Evolutionary conservation across 2,888 invertebrate species (phyloP), one percentile per base, ranked within the genome.

Genomic region (Therioaphis trifolii): DNA sequence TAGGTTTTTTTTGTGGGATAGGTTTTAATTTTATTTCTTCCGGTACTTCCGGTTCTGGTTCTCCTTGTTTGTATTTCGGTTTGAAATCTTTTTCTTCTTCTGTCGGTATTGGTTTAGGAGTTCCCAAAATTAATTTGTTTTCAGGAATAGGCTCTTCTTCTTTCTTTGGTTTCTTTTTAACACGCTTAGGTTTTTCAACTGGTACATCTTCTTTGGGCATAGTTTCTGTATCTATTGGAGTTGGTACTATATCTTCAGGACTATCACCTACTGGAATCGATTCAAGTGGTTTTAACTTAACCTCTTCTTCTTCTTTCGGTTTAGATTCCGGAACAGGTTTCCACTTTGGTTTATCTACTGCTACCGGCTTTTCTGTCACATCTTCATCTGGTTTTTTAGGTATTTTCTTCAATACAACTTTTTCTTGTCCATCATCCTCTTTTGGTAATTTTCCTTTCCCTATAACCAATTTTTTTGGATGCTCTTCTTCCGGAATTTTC

Each of bases 381-480:
- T 87, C 84, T 4, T 85, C 85, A 18, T 21, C 55, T 14, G 84
- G 76, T 9, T 85, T 86, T 35, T 74, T 72, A 4, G 85, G 84
- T 12, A 85, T 84, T 27, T 91, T 91, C 87, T 91, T 91, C 15
- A 92, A 87, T 63, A 89, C 89, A 0, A 92, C 88, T 63, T 87
- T 88, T 86, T 90, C 90, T 71, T 29, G 55, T 72, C 84, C 79
- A 9, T 88, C 86, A n/a, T 86, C 85, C 18, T 87, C 85, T 69
- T 86, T 85, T 86, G 89, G 88, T 86, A 89, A 88, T 86, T 90
- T 90, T 24, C 91, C 91, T 87, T 91, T 91, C 5, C 90, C 90
- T 58, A 91, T 87, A 76, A 89, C 88, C 2, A 91, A 85, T 78
- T 90, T 88, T 87, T 89, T 87, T 80, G 89, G 85, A 86, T 88